A percentile compares a stretch with the other conserved stretches of the same genome.
Conservation (phyloP, 2,888 invertebrate species). For the Muschampia plurimacula region DNA sequence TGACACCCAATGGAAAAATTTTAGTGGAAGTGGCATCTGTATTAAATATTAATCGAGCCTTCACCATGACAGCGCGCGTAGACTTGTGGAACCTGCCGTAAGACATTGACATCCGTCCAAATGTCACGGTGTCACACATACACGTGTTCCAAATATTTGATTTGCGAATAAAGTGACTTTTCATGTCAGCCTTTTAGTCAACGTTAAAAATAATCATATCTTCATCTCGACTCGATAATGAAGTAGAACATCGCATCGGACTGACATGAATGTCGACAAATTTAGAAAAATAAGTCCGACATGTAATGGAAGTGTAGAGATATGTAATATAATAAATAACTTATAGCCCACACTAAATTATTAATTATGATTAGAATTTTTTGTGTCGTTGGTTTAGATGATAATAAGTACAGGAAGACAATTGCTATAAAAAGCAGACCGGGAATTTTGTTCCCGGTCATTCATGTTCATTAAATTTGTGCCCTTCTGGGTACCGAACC, state of each 20-base stretch:
- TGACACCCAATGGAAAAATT: too few species aligned
- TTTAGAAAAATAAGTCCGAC: background rate
- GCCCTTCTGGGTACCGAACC: too few species aligned
- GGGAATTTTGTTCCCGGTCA: too few species aligned
- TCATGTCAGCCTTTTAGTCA: conserved; percentile 13
- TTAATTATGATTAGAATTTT: too few species aligned
- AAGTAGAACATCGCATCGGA: background rate
- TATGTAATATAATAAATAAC: background rate
- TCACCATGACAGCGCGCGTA: background rate
- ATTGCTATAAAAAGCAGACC: too few species aligned
- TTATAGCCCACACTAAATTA: background rate
- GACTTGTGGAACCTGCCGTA: background rate
- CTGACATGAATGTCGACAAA: background rate
- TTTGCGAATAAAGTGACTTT: conserved; percentile 10
- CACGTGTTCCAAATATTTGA: conserved; percentile 14
- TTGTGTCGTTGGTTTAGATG: too few species aligned
- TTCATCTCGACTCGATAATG: background rate
- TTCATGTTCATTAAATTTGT: too few species aligned
- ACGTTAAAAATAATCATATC: background rate
- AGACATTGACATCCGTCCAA: background rate
- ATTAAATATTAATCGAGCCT: too few species aligned
- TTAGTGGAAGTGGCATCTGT: too few species aligned
- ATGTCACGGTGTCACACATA: conserved; percentile 5
- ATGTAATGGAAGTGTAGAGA: background rate
- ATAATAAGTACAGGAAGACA: too few species aligned